phyloP scores from a whole-genome alignment of 2,113 vertebrate genomes.

The Astur gentilis region DNA sequence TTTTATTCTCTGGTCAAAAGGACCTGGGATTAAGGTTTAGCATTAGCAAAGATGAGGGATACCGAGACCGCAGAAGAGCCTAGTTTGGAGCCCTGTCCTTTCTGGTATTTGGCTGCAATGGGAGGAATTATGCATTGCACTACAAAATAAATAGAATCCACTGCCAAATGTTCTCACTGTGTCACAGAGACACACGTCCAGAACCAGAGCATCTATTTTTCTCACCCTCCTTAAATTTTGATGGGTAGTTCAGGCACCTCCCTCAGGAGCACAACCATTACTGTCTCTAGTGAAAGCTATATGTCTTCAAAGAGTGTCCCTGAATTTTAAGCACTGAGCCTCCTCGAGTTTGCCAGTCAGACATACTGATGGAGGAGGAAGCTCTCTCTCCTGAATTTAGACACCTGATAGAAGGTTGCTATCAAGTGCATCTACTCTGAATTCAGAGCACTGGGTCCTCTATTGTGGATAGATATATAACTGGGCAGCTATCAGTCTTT shows the following conservation, averaged over 20 bases:
- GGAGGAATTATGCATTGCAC: not conserved
- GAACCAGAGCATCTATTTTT: not conserved
- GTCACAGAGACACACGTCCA: not conserved
- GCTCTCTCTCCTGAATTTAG: not conserved
- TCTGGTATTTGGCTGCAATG: not conserved
- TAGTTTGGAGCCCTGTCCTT: not conserved
- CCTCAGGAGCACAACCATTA: not conserved
- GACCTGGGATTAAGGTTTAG: not conserved
- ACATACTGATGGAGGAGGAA: not conserved
- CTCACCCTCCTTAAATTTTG: not conserved
- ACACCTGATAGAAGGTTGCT: not conserved
- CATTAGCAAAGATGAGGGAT: not conserved
- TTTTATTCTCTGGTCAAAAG: not conserved
- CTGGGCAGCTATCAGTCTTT: not conserved
- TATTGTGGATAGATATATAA: not conserved
- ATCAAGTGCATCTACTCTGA: rapidly evolving
- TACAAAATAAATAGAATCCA: not conserved
- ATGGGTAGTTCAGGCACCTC: not conserved
- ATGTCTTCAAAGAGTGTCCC: not conserved
- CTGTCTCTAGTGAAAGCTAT: not conserved
- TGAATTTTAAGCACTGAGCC: not conserved
- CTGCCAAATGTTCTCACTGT: not conserved
- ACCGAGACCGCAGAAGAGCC: not conserved
- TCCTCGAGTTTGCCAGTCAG: not conserved
- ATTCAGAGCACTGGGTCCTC: not conserved